These are phyloP conservation scores for Miniopterus natalensis DNA, from an alignment of 2,113 vertebrate species.

Conservation along the genomic window DNA sequence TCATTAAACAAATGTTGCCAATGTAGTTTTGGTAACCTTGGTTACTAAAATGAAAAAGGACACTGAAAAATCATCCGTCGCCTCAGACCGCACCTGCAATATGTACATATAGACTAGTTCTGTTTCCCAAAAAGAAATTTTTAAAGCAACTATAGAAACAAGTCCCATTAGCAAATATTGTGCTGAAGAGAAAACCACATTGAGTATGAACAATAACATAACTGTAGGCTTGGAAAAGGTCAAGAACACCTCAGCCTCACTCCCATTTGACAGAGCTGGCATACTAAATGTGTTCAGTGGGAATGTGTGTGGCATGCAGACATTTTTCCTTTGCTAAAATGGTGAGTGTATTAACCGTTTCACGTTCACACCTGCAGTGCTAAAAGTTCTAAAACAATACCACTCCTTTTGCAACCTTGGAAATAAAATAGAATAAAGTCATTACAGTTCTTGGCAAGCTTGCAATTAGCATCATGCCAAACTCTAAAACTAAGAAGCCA, in stretches of 20 bases:
- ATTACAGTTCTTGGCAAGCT: constrained; percentile 64
- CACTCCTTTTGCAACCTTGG: constrained; percentile 78
- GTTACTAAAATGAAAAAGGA: constrained; percentile 47
- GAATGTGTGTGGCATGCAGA: constrained; percentile 22
- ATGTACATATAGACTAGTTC: constrained; percentile 62
- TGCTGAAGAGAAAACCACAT: constrained; percentile 69
- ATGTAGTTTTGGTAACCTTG: constrained; percentile 61
- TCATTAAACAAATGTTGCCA: background rate
- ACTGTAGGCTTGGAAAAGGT: constrained; percentile 77
- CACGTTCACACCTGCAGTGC: background rate
- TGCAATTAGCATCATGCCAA: constrained; percentile 66
- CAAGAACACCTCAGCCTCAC: constrained; percentile 57
- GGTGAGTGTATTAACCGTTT: constrained; percentile 56
- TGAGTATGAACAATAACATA: constrained; percentile 61
- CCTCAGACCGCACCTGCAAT: constrained; percentile 55
- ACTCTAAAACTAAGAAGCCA: constrained; percentile 80
- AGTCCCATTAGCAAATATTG: constrained; percentile 69
- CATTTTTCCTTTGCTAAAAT: constrained; percentile 48
- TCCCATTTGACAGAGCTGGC: constrained; percentile 42
- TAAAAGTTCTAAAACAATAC: constrained; percentile 52
- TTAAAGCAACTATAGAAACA: constrained; percentile 56
- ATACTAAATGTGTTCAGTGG: constrained; percentile 55
- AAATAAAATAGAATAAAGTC: constrained; percentile 74
- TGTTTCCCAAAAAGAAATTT: constrained; percentile 73
- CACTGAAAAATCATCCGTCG: constrained; percentile 52